A percentile compares a stretch with the other conserved stretches of the same genome.
These are phyloP conservation scores for Diglossa brunneiventris DNA, from an alignment of 2,113 vertebrate genomes.

Conservation along the genomic window DNA sequence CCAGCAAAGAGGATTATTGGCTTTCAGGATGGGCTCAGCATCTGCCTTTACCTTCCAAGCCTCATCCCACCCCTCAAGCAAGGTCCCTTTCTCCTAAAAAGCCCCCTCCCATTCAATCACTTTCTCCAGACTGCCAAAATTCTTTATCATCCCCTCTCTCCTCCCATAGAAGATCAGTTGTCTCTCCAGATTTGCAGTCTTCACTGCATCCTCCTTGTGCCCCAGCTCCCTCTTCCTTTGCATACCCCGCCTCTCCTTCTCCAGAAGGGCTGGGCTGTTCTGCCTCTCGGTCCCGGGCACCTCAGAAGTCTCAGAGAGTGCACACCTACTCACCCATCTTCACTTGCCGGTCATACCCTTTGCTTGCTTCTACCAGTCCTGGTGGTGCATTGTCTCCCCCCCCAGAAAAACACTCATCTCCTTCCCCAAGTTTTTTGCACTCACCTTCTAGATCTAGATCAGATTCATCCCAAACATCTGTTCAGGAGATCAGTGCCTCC, in stretches of 20 bases:
- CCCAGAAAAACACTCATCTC: slow-evolving; percentile 14
- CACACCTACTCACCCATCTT: slow-evolving; percentile 41
- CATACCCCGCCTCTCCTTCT: background rate
- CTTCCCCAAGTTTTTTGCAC: slow-evolving; percentile 22
- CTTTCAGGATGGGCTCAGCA: background rate
- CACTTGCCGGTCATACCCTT: slow-evolving; percentile 45
- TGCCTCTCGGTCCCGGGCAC: background rate
- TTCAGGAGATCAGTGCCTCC: background rate
- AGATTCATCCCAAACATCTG: background rate
- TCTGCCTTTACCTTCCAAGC: background rate
- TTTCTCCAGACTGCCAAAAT: slow-evolving; percentile 11
- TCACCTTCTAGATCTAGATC: slow-evolving; percentile 17
- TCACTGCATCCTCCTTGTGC: background rate
- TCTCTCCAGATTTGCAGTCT: slow-evolving; percentile 3
- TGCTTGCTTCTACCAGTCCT: slow-evolving; percentile 19
- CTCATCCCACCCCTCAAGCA: background rate
- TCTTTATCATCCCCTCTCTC: background rate
- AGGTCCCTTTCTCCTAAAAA: slow-evolving; percentile 28
- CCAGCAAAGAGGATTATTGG: slow-evolving; percentile 22
- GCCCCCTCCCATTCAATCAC: background rate
- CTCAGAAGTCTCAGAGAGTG: slow-evolving; percentile 49
- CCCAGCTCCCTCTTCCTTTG: slow-evolving; percentile 19
- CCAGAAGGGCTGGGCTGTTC: background rate
- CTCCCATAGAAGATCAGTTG: background rate
- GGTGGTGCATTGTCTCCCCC: background rate